Evolutionary conservation across 2,888 invertebrate species (phyloP).

Genomic region (Chaetoderma sp.): DNA sequence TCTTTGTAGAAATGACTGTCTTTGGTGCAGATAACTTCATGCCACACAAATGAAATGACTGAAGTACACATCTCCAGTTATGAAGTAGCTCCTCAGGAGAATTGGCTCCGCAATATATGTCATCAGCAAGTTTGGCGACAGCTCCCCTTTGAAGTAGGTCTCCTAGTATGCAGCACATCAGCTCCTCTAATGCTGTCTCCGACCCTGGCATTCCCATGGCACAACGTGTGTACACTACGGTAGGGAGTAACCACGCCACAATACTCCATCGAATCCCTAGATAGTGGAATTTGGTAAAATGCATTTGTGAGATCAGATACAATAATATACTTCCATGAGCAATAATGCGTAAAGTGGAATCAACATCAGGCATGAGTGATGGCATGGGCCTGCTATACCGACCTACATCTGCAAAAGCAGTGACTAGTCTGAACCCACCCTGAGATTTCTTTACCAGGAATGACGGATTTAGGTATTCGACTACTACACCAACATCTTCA

Average conservation of each 20-base stretch:
- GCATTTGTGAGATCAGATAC: slow-evolving; percentile 23
- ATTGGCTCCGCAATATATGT: slow-evolving; percentile 7
- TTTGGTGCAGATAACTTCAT: no score
- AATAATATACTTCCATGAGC: slow-evolving; percentile 31
- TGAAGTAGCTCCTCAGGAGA: background rate
- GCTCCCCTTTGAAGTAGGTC: slow-evolving; percentile 27
- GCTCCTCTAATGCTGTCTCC: slow-evolving; percentile 32
- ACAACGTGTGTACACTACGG: slow-evolving; percentile 30
- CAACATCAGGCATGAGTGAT: slow-evolving; percentile 32
- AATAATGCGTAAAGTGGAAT: slow-evolving; percentile 16
- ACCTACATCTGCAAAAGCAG: slow-evolving; percentile 39
- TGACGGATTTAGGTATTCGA: slow-evolving; percentile 45
- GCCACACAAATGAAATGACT: background rate
- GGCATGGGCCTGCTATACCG: slow-evolving; percentile 43
- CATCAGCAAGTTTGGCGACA: slow-evolving; percentile 30
- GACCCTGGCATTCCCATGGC: slow-evolving; percentile 39
- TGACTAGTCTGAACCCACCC: slow-evolving; percentile 39
- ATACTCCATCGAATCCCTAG: slow-evolving; percentile 31
- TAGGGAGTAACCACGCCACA: slow-evolving; percentile 40
- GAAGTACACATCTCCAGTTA: slow-evolving; percentile 18
- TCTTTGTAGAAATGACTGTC: no score
- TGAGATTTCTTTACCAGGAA: slow-evolving; percentile 40
- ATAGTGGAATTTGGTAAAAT: slow-evolving; percentile 41
- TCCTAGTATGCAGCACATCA: slow-evolving; percentile 33
- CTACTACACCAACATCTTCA: slow-evolving; percentile 30